Evolutionary conservation across 2,113 vertebrate species (phyloP).

Genomic region (Bubo scandiacus): DNA sequence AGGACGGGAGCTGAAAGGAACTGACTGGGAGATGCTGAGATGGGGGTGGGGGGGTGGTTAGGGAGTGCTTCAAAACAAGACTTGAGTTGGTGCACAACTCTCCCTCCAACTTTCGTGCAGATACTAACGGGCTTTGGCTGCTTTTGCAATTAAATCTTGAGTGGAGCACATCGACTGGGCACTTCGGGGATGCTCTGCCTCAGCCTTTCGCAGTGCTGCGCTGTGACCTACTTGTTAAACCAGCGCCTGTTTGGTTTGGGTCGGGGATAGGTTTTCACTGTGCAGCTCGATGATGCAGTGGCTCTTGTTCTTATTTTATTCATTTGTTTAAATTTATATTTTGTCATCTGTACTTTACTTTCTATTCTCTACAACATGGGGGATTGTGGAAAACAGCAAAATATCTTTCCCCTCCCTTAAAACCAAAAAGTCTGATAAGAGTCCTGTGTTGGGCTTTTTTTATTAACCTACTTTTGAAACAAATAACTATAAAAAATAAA

Average conservation of each 20-base stretch:
- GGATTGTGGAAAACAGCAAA: background rate
- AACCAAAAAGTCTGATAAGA: background rate
- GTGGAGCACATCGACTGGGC: rapidly evolving
- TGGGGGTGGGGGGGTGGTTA: rapidly evolving
- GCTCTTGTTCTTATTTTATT: background rate
- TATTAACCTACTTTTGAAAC: background rate
- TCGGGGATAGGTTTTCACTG: rapidly evolving
- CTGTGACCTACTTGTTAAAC: background rate
- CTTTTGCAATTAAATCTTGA: rapidly evolving
- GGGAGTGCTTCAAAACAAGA: background rate
- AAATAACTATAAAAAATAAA: background rate
- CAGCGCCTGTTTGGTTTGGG: rapidly evolving
- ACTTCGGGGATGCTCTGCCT: background rate
- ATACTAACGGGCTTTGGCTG: rapidly evolving
- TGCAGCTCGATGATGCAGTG: rapidly evolving
- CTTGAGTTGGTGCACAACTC: rapidly evolving
- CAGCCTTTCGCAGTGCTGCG: rapidly evolving
- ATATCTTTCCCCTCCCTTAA: background rate
- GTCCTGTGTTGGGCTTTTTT: background rate
- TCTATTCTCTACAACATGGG: too few species aligned
- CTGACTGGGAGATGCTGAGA: background rate
- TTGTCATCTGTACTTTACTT: background rate
- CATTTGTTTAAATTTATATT: background rate
- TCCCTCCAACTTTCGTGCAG: background rate
- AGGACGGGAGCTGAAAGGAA: rapidly evolving